Percentiles rank a stretch among this genome's conserved stretches.
These are phyloP conservation scores for Ectemnius cavifrons DNA, from an alignment of 2,888 invertebrate species.

Conservation along the genomic window DNA sequence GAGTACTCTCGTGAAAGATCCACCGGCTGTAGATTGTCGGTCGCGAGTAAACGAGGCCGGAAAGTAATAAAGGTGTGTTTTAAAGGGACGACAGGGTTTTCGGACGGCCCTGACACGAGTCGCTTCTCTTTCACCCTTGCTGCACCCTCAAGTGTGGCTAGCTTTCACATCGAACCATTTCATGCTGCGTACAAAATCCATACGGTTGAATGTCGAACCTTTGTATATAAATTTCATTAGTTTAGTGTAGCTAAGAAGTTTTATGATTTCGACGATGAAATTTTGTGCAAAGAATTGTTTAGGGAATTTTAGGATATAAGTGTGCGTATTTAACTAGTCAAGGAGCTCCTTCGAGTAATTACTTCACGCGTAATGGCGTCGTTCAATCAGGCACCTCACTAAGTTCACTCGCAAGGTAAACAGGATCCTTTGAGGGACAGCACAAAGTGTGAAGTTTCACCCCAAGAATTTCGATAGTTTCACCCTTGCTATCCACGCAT, in stretches of 20 bases:
- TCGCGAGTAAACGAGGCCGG: background rate
- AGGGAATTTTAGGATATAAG: slow-evolving; percentile 41
- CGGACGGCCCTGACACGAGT: background rate
- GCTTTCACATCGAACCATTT: too few species aligned
- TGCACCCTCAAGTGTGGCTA: too few species aligned
- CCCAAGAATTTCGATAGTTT: slow-evolving; percentile 36
- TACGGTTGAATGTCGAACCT: too few species aligned
- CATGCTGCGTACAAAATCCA: too few species aligned
- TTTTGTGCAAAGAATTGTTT: too few species aligned
- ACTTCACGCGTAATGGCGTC: slow-evolving; percentile 60
- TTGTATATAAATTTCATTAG: too few species aligned
- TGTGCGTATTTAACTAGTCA: slow-evolving; percentile 41
- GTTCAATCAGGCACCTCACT: slow-evolving; percentile 59
- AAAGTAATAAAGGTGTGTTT: background rate
- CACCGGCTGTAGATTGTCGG: slow-evolving; percentile 2
- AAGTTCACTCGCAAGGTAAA: slow-evolving; percentile 34
- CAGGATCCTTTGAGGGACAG: slow-evolving; percentile 29
- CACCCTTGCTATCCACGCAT: slow-evolving; percentile 9
- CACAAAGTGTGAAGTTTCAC: slow-evolving; percentile 32
- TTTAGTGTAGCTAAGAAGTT: too few species aligned
- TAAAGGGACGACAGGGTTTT: background rate
- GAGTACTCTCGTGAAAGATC: slow-evolving; percentile 7
- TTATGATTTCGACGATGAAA: too few species aligned
- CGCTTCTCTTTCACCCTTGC: too few species aligned
- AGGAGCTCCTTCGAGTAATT: slow-evolving; percentile 47